These are phyloP conservation scores for Mobula hypostoma DNA, from an alignment of 2,113 vertebrate species.

Conservation along the genomic window DNA sequence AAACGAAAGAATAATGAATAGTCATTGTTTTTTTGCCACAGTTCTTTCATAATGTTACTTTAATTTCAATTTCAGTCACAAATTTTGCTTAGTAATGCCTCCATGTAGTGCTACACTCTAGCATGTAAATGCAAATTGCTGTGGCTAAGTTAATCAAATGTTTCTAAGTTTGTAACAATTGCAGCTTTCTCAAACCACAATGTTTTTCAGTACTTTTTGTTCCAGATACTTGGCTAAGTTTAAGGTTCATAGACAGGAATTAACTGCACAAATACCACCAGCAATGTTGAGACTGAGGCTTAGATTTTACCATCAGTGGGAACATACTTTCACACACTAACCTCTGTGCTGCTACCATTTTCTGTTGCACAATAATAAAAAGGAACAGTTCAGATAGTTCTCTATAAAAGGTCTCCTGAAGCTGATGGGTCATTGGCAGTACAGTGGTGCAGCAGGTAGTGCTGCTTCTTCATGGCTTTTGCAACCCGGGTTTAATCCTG, in stretches of 20 bases:
- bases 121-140: neutral
- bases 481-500: no score
- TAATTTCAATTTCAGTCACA: neutral
- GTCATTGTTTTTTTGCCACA: neutral
- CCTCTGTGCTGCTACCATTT: neutral
- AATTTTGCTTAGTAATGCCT: neutral
- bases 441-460: no score
- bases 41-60: neutral
- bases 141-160: neutral
- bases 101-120: neutral
- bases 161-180: neutral
- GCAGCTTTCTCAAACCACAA: neutral
- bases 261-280: neutral
- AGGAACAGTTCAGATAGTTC: neutral
- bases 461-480: no score
- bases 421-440: no score
- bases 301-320: neutral
- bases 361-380: neutral
- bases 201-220: neutral
- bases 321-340: neutral
- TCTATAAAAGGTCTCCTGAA: neutral
- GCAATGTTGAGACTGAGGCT: neutral
- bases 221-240: neutral
- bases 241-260: neutral
- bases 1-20: no score